phyloP scores from a whole-genome alignment of 2,113 vertebrate genomes.

The Alligator sinensis region DNA sequence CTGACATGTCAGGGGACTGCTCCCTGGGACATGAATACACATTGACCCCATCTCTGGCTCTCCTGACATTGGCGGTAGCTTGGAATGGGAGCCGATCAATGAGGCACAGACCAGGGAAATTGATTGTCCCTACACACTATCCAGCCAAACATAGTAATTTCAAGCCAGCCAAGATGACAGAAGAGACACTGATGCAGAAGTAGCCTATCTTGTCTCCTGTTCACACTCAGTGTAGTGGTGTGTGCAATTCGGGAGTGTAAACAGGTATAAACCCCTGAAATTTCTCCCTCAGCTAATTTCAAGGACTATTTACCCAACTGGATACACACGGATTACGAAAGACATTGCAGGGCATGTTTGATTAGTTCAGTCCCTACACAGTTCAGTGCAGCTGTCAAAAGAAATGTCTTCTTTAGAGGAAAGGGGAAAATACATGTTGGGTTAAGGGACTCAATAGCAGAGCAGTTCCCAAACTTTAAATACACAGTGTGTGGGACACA shows the following conservation, averaged over 20 bases:
- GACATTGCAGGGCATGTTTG: neutral
- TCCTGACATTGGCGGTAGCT: neutral
- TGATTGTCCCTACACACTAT: neutral
- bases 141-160: neutral
- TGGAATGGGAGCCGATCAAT: neutral
- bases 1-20: neutral
- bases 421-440: neutral
- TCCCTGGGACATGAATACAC: slow-evolving; percentile 27
- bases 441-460: neutral
- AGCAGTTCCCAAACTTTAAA: slow-evolving; percentile 28
- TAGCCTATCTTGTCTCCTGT: neutral
- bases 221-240: neutral
- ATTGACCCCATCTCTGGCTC: neutral
- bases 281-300: slow-evolving; percentile 44
- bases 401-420: slow-evolving; percentile 7
- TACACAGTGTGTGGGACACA: neutral
- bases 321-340: slow-evolving; percentile 26
- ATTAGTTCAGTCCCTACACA: slow-evolving; percentile 28
- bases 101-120: neutral
- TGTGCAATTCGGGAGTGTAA: neutral
- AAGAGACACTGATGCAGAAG: neutral
- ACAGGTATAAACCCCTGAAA: neutral
- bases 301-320: slow-evolving; percentile 44
- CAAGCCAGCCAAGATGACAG: neutral
- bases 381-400: slow-evolving; percentile 38